phyloP scores from a whole-genome alignment of 2,113 vertebrate genomes.

The Ammospiza caudacuta region DNA sequence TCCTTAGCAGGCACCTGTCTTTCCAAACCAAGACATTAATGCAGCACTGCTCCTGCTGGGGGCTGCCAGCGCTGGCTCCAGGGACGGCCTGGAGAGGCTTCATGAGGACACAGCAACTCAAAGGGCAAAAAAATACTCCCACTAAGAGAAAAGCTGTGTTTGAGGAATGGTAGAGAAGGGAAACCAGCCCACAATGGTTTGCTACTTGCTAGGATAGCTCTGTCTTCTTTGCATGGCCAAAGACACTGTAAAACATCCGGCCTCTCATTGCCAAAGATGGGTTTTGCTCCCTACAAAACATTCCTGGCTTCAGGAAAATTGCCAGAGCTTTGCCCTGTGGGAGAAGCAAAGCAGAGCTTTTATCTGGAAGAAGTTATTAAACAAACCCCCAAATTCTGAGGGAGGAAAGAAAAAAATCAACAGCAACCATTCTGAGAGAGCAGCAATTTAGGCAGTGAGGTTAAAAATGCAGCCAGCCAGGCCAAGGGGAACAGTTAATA shows the following conservation, averaged over 20 bases:
- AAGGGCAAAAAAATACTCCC: background rate
- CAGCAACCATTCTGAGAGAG: background rate
- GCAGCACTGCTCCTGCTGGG: accelerated
- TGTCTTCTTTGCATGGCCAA: background rate
- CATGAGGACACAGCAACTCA: background rate
- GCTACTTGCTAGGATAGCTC: background rate
- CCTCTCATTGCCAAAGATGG: background rate
- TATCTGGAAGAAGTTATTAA: background rate
- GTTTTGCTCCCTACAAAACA: background rate
- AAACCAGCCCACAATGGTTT: background rate
- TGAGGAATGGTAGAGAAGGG: background rate
- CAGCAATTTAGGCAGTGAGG: background rate
- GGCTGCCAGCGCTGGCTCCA: background rate
- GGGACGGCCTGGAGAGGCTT: background rate
- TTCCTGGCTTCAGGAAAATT: background rate
- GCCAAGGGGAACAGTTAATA: background rate
- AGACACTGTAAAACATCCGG: background rate
- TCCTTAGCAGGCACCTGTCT: no score
- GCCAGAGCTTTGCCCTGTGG: accelerated
- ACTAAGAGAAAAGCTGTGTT: background rate
- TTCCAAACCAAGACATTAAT: background rate
- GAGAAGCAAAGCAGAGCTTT: background rate
- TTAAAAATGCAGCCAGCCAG: background rate
- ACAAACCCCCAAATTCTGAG: background rate
- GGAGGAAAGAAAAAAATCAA: background rate